Percentiles rank a stretch among this genome's conserved stretches.
Conservation (phyloP, 2,888 invertebrate species). For the Phalera bucephala region DNA sequence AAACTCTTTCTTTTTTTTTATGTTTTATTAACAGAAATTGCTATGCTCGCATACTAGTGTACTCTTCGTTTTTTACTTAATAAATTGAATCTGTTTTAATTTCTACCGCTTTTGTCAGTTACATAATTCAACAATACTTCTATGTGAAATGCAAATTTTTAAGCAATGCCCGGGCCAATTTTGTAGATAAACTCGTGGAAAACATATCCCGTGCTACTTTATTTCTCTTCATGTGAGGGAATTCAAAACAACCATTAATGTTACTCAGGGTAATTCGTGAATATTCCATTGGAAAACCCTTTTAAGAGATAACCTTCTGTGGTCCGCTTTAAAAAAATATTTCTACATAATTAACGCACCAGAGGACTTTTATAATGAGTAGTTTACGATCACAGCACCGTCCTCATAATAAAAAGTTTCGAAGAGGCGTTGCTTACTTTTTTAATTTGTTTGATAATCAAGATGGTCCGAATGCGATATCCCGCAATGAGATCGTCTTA, state of each 20-base stretch:
- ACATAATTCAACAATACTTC: conserved; percentile 22
- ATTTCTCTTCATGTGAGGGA: conserved; percentile 59
- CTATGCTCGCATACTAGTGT: too few species aligned
- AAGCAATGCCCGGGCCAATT: conserved; percentile 39
- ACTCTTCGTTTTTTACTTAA: background rate
- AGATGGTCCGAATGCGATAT: conserved; percentile 41
- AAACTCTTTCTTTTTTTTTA: too few species aligned
- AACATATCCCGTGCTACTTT: conserved; percentile 38
- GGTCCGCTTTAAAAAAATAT: conserved; percentile 49
- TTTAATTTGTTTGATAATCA: conserved; percentile 36
- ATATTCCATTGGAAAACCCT: conserved; percentile 68
- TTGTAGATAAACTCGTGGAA: conserved; percentile 45
- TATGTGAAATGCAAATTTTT: conserved; percentile 29
- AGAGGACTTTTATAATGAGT: conserved; percentile 28
- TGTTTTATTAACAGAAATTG: too few species aligned
- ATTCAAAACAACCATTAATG: conserved; percentile 68
- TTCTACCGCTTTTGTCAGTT: too few species aligned
- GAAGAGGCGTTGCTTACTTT: conserved; percentile 18
- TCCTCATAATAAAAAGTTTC: conserved; percentile 21
- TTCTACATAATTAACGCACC: conserved; percentile 44
- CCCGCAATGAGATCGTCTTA: conserved; percentile 41
- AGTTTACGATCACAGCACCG: too few species aligned
- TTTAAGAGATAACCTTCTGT: conserved; percentile 55
- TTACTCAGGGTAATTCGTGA: conserved; percentile 64
- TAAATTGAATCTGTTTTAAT: background rate